Evolutionary conservation across 2,797 vertebrate species (phyloP).

Genomic region (Sarcoramphus papa): DNA sequence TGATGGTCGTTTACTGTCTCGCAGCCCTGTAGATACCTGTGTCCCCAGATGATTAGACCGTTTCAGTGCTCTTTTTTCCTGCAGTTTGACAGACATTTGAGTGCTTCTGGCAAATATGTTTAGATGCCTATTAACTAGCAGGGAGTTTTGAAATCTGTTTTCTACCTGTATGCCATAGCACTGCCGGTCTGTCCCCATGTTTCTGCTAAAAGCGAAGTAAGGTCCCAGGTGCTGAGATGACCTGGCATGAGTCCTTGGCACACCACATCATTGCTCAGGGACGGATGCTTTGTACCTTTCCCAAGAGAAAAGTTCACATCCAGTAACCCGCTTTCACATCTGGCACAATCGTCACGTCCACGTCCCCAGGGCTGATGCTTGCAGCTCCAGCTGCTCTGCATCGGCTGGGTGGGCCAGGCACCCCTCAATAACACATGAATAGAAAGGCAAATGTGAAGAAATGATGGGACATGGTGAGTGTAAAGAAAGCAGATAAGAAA

Average conservation of each 20-base stretch:
- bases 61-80: background rate
- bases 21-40: background rate
- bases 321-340: background rate
- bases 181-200: background rate
- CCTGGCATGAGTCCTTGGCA: background rate
- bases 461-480: background rate
- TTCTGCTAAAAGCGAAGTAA: background rate
- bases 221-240: background rate
- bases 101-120: background rate
- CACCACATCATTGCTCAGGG: background rate
- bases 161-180: background rate
- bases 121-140: background rate
- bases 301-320: background rate
- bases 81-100: background rate
- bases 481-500: background rate
- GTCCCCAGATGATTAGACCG: background rate
- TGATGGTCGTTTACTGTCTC: rapidly evolving
- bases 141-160: background rate
- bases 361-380: rapidly evolving
- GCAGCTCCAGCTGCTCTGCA: background rate
- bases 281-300: background rate
- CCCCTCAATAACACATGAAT: background rate
- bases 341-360: rapidly evolving
- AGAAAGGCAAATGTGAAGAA: background rate
- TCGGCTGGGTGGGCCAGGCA: rapidly evolving